Conservation (phyloP, 2,797 vertebrate genomes). For the Dipus sagitta region DNA sequence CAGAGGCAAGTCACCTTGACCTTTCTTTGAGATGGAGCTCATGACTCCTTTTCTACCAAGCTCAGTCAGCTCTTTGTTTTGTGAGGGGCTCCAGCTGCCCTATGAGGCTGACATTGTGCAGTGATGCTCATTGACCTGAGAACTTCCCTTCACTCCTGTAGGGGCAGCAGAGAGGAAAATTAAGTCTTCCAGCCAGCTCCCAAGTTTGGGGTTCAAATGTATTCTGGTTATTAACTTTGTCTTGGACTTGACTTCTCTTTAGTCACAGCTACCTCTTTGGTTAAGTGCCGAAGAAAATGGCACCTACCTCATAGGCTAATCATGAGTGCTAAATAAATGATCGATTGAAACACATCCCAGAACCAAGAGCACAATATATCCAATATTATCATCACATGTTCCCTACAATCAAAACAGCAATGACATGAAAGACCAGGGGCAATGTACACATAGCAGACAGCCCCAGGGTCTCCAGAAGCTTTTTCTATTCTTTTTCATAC, state of each 20-base stretch:
- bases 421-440: not conserved
- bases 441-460: no score
- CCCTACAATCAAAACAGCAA: not conserved
- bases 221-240: not conserved
- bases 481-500: not conserved
- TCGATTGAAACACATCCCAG: not conserved
- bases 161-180: not conserved
- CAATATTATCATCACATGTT: not conserved
- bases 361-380: accelerated
- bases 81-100: not conserved
- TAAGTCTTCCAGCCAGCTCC: not conserved
- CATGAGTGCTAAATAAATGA: not conserved
- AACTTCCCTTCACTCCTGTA: not conserved
- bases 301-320: not conserved
- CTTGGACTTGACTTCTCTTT: not conserved
- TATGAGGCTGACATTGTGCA: not conserved
- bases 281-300: not conserved
- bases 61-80: not conserved
- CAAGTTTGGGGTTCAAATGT: not conserved
- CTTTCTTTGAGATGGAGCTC: not conserved
- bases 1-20: not conserved
- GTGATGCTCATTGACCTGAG: accelerated
- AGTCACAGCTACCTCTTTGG: not conserved
- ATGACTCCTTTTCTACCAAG: not conserved
- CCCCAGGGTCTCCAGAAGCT: not conserved